Evolutionary conservation across 2,113 vertebrate genomes (phyloP), one percentile per base, ranked within the genome.

Genomic region (Lepus timidus): DNA sequence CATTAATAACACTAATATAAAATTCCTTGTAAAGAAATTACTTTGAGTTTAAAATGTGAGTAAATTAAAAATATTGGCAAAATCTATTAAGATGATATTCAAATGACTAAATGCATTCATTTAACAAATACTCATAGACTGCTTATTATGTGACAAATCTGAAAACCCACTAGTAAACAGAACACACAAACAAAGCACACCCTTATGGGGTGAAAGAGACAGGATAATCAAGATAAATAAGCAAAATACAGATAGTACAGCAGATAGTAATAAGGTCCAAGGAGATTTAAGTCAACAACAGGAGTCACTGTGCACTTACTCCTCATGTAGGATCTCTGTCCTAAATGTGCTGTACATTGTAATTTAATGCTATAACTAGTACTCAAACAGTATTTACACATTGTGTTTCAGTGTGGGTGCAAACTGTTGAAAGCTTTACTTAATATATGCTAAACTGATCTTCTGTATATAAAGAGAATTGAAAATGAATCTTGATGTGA

Each of bases 21-120:
- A 81, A 2, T 71, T 90, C 74, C 44, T 65, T 55, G 4, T 55
- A 90, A 65, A n/a, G 27, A 55, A 76, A 29, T 76, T 76, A 65
- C 78, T 36, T 52, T 90, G 64, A 73, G 39, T 27, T 51, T 86
- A 87, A 71, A 79, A 68, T 17, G 16, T 55, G 62, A 85, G 62
- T 31, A 55, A 68, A 85, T 68, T 78, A 78, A 92, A 79, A 78
- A 25, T 73, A 44, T 49, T 78, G 19, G 51, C 62, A 78, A 92
- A 85, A 85, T 58, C 64, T 61, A 7, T 58, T 58, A 62, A 78
- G 9, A 25, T 78, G 71, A 78, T 61, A 76, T 7, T 61, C 62
- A 85, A 58, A 58, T 85, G 49, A 92, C 16, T 61, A 78, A 61
- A 64, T 83, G 51, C 3, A 20, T 49, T 49, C 29, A 70, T 70